Evolutionary conservation across 2,113 vertebrate species (phyloP).

Genomic region (Suncus etruscus): DNA sequence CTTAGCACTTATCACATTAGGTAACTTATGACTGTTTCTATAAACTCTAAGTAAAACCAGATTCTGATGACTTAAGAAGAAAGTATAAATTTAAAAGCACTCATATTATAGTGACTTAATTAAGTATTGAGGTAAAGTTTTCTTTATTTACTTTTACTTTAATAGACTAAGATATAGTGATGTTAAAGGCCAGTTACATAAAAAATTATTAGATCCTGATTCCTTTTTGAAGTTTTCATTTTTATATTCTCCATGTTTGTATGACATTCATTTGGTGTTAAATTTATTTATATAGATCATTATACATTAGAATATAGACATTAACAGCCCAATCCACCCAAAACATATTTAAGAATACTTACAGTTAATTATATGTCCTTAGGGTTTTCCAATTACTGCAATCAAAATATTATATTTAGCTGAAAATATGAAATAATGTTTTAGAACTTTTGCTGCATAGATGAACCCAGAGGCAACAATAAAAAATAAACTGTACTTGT

Average conservation of each 20-base stretch:
- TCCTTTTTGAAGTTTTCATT: slow-evolving; percentile 42
- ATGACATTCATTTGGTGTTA: slow-evolving; percentile 41
- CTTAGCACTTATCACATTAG: neutral
- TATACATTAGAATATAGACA: slow-evolving; percentile 22
- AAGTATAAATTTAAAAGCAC: neutral
- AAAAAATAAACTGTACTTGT: slow-evolving; percentile 45
- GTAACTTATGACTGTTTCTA: neutral
- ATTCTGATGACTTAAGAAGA: neutral
- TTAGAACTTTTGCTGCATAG: slow-evolving; percentile 39
- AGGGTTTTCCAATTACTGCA: slow-evolving; percentile 35
- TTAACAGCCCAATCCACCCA: slow-evolving; percentile 45
- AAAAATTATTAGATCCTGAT: neutral
- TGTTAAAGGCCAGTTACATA: neutral
- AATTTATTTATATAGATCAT: slow-evolving; percentile 21
- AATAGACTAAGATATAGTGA: neutral
- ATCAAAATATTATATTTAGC: slow-evolving; percentile 39
- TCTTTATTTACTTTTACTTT: slow-evolving; percentile 8
- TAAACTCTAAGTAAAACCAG: neutral
- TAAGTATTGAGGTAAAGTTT: slow-evolving; percentile 8
- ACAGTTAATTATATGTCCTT: slow-evolving; percentile 61
- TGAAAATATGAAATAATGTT: neutral
- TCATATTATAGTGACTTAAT: neutral
- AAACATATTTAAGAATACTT: slow-evolving; percentile 49
- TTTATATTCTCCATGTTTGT: neutral
- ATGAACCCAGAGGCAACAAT: slow-evolving; percentile 28